Base-by-base conservation (phyloP, 2,113 vertebrate species). In the Rhipidura dahli region DNA sequence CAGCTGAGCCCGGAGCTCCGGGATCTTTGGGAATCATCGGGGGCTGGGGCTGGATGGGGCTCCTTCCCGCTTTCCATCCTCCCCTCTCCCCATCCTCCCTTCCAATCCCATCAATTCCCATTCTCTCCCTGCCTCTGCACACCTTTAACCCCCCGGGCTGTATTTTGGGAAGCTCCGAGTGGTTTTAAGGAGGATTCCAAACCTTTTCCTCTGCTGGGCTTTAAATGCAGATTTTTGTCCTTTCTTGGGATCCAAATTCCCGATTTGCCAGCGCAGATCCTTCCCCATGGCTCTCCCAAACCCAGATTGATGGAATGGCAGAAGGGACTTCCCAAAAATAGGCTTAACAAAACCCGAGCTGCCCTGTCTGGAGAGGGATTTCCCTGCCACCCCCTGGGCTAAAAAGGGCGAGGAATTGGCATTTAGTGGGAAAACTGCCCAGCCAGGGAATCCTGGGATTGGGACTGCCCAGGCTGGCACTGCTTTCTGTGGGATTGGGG, bases 91-190 rank as follows among this genome's bases (percentile, higher is more conserved):
- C 60, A 18, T 15, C 39, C 44, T 39, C 39, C 39, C 33, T 17
- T n/a, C 69, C 22, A 45, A 19, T 39, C 69, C 69, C 40, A 1
- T 1, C 0, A 23, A 23, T 64, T 6, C 69, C n/a, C 1, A 0
- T 28, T 47, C 23, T n/a, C 40, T 56, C 50, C 70, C 40, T 39
- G 18, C 13, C 69, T n/a, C 40, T 10, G 23, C 35, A 12, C n/a
- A 0, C 59, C 50, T 47, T 45, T 21, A 53, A 14, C n/a, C 68
- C 49, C 49, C 69, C 8, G 35, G 35, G 20, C 60, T 65, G 24
- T 13, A 4, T 35, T 50, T 66, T 26, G 20, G 70, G 70, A 24
- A 65, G 5, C 24, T 49, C 60, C 3, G 0, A 7, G 42, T 11
- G 24, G 8, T 30, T 75, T 57, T 42, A 35, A 35, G 42, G 70